Base-by-base conservation (phyloP, 2,797 vertebrate species). In the Holocentrus rufus region DNA sequence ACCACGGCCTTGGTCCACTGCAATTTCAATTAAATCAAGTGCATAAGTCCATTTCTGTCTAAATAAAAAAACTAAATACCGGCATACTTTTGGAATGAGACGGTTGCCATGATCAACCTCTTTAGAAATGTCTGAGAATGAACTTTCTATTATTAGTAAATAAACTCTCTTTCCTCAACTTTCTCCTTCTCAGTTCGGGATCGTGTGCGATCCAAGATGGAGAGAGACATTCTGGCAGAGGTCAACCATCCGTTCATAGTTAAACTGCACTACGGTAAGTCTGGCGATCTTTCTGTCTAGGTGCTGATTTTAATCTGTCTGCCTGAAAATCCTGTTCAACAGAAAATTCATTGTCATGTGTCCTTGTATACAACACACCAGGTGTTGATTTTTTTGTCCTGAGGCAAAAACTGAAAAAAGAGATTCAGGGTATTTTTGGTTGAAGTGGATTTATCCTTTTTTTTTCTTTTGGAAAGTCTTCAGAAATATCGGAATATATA, bases 191-290 rank as follows among this genome's bases (percentile, higher is more conserved):
- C 79, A 98, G 97, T 98, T 68, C 95, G 97, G 25, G 97, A 98
- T 91, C 94, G 97, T 1, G 96, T 98, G 56, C 90, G 97, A 42
- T 98, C 97, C 0, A 98, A 98, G 91, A 98, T 98, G 97, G 97
- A 98, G 81, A 95, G 97, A 87, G 97, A 98, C 84, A 98, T 98
- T 86, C 90, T 98, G 79, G 97, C 96, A 10, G 97, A 98, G 93
- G 97, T 98, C 84, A 98, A 97, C 83, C 97, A 98, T 84, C 97
- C 97, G 25, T 98, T 98, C 87, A 98, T 98, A 75, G 97, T 98
- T 69, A 98, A 98, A 91, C 95, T 98, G 47, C 97, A 98, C 83
- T 98, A 98, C 17, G 97, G 97, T 98, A 83, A 95, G 92, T 76
- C 47, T 76, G 34, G 8, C 3, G 53, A 36, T 74, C n/a, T 74